Conservation (phyloP, 2,888 invertebrate genomes). For the Eudemis profundana region DNA sequence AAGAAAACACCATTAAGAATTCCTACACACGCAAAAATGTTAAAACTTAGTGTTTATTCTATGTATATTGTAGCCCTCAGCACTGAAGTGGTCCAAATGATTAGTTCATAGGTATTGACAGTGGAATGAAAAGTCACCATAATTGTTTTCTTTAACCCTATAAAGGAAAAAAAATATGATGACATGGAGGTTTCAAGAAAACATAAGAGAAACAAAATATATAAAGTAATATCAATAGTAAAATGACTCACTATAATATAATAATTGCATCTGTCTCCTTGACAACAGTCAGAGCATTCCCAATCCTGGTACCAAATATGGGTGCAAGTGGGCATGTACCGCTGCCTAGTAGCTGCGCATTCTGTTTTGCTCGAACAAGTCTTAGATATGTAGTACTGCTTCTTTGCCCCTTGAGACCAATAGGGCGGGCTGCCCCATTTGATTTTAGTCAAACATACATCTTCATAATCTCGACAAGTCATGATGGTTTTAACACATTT, state of each 20-base stretch:
- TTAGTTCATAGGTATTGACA: too few species aligned
- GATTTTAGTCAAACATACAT: constrained; percentile 94
- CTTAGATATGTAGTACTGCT: constrained; percentile 97
- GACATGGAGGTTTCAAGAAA: too few species aligned
- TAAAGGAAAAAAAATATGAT: too few species aligned
- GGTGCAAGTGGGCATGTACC: constrained; percentile 92
- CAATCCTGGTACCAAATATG: constrained; percentile 98
- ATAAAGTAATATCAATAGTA: too few species aligned
- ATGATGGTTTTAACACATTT: constrained; percentile 97
- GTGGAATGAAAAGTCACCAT: too few species aligned
- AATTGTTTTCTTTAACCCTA: too few species aligned
- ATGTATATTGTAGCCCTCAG: too few species aligned
- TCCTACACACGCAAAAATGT: too few species aligned
- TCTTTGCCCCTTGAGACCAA: constrained; percentile 96
- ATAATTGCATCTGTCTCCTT: constrained; percentile 97
- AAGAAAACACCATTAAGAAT: too few species aligned
- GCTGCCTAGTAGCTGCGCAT: constrained; percentile 89
- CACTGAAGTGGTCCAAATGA: too few species aligned
- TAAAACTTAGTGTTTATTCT: too few species aligned
- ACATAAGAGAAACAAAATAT: too few species aligned
- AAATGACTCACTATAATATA: constrained; percentile 94
- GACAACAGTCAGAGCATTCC: constrained; percentile 98
- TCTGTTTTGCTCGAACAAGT: constrained; percentile 92
- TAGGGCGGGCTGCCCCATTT: constrained; percentile 98
- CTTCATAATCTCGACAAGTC: constrained; percentile 94